Percentiles rank a stretch among this genome's conserved stretches.
Evolutionary conservation across 64 coral and sea anemone species (phyloP).

Genomic region (Pachyseris speciosa): DNA sequence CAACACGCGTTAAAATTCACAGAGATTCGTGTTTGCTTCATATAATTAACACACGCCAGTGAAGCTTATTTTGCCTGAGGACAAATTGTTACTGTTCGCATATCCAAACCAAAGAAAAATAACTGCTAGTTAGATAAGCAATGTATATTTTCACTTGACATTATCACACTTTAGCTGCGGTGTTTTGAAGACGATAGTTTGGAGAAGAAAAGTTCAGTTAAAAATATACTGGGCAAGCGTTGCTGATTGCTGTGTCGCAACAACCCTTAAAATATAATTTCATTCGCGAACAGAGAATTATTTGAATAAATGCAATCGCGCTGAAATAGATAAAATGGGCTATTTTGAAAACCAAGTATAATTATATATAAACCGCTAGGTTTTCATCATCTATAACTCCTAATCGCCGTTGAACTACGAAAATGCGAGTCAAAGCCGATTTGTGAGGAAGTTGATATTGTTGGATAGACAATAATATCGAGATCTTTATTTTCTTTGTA

Average conservation of each 20-base stretch:
- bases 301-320: not conserved
- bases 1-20: not conserved
- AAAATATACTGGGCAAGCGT: too few relatives aligned
- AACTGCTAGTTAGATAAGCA: too few relatives aligned
- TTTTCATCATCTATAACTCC: too few relatives aligned
- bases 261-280: not conserved
- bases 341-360: too few relatives aligned
- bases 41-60: not conserved
- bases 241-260: too few relatives aligned
- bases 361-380: too few relatives aligned
- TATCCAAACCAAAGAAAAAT: too few relatives aligned
- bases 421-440: not conserved
- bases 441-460: conserved; percentile 42
- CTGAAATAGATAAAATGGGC: not conserved
- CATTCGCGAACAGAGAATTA: not conserved
- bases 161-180: too few relatives aligned
- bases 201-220: too few relatives aligned
- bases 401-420: not conserved
- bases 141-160: too few relatives aligned
- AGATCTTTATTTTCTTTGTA: conserved; percentile 21
- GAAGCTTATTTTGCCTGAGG: not conserved
- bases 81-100: not conserved
- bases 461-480: conserved; percentile 27
- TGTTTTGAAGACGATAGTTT: too few relatives aligned
- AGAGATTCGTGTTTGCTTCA: not conserved